These are phyloP conservation scores for Epizoanthus stellaris DNA, from an alignment of 92 coral and sea anemone genomes.

Conservation along the genomic window DNA sequence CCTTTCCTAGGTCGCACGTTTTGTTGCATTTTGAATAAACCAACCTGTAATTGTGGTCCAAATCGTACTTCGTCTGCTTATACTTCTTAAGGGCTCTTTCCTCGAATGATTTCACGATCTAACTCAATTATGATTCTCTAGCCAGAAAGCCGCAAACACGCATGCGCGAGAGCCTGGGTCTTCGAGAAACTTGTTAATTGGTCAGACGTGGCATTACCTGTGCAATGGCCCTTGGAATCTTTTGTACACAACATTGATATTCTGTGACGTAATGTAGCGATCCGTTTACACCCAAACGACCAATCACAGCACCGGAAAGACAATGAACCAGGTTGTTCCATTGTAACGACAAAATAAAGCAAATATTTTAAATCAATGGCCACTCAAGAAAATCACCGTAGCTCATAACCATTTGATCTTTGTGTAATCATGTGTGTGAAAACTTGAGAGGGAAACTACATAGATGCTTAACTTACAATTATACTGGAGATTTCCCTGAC, in stretches of 20 bases:
- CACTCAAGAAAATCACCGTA: slow-evolving; percentile 2
- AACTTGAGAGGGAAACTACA: background rate
- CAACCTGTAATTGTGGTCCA: slow-evolving; percentile 39
- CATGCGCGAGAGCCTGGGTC: slow-evolving; percentile 51
- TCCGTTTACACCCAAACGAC: slow-evolving; percentile 77
- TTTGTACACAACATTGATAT: slow-evolving; percentile 78
- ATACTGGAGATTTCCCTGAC: background rate
- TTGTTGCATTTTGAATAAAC: slow-evolving; percentile 8
- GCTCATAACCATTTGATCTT: slow-evolving; percentile 41
- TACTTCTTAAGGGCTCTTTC: slow-evolving; percentile 20
- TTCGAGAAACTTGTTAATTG: slow-evolving; percentile 15
- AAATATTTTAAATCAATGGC: slow-evolving; percentile 38
- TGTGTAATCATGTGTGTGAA: slow-evolving; percentile 30
- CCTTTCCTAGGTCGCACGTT: background rate
- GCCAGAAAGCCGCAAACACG: slow-evolving; percentile 17
- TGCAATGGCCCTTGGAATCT: slow-evolving; percentile 72
- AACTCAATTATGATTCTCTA: slow-evolving; percentile 37
- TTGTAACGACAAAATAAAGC: slow-evolving; percentile 50
- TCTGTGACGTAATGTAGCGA: slow-evolving; percentile 94
- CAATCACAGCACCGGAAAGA: slow-evolving; percentile 63
- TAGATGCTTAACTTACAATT: background rate
- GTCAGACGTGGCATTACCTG: slow-evolving; percentile 83
- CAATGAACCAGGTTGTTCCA: slow-evolving; percentile 71
- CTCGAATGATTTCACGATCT: slow-evolving; percentile 48
- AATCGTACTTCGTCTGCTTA: slow-evolving; percentile 38